phyloP scores from a whole-genome alignment of 2,113 vertebrate genomes.

The Catharus bicknelli region DNA sequence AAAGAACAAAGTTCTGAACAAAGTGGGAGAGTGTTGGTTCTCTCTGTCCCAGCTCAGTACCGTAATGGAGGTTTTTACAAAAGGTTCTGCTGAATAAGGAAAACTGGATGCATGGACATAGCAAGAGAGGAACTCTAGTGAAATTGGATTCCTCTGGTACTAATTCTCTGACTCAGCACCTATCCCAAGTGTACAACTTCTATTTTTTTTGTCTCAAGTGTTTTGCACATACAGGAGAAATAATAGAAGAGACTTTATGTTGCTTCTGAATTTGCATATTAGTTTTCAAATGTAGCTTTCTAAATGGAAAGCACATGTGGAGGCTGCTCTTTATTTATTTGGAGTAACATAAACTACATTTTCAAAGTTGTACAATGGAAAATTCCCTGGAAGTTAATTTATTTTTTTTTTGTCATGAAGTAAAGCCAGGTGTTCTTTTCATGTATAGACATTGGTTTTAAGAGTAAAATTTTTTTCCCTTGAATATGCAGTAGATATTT shows the following conservation, averaged over 20 bases:
- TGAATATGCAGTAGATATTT: background rate
- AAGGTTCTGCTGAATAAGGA: background rate
- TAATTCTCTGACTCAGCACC: background rate
- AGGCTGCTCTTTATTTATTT: background rate
- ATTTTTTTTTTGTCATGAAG: background rate
- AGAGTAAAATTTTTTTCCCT: background rate
- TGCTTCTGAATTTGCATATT: background rate
- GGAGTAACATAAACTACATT: background rate
- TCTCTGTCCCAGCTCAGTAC: background rate
- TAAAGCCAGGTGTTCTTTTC: background rate
- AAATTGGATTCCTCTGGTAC: background rate
- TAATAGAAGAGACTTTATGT: background rate
- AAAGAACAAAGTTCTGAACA: background rate
- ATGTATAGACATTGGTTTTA: background rate
- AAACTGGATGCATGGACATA: background rate
- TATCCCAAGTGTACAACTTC: background rate
- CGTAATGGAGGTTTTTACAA: rapidly evolving
- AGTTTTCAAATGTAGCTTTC: background rate
- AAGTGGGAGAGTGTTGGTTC: background rate
- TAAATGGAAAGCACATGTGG: background rate
- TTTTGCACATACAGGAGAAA: background rate
- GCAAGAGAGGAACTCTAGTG: background rate
- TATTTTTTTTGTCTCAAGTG: rapidly evolving
- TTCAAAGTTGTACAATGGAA: background rate
- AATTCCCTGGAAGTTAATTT: background rate